Evolutionary conservation across 1,140 invertebrate genomes (phyloP).

Genomic region (Kradibia gibbosae): DNA sequence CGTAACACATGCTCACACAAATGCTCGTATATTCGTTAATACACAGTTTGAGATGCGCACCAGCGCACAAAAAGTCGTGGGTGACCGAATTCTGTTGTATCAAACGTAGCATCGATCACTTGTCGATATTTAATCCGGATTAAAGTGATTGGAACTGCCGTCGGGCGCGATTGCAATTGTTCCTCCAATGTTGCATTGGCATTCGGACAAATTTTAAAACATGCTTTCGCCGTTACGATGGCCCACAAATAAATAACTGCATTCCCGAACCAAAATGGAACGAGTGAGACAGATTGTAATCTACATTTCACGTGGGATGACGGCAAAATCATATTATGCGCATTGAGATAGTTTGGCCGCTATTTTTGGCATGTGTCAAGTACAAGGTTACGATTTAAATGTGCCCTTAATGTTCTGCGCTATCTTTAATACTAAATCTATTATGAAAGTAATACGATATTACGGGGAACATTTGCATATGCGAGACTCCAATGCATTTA

Average conservation of each 20-base stretch:
- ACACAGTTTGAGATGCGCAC: background rate
- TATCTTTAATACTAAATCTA: background rate
- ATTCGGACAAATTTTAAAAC: background rate
- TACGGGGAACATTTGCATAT: too few species aligned
- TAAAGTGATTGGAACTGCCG: constrained; percentile 18
- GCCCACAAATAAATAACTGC: background rate
- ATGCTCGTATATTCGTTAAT: background rate
- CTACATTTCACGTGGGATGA: background rate
- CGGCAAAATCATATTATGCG: background rate
- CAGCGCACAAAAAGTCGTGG: background rate
- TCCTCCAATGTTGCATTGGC: background rate
- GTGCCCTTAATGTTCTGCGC: background rate
- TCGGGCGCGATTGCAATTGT: background rate
- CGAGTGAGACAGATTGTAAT: background rate
- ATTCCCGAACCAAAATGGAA: background rate
- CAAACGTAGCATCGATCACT: background rate
- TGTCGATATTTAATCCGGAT: constrained; percentile 21
- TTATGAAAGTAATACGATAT: background rate
- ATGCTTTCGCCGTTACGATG: background rate
- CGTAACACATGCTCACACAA: too few species aligned
- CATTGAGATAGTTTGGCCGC: background rate
- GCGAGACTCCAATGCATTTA: too few species aligned
- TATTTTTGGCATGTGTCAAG: background rate
- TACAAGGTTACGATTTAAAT: background rate
- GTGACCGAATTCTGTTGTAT: background rate